Evolutionary conservation across 2,888 invertebrate genomes (phyloP), one percentile per base, ranked within the genome.

Genomic region (Blera fallax): DNA sequence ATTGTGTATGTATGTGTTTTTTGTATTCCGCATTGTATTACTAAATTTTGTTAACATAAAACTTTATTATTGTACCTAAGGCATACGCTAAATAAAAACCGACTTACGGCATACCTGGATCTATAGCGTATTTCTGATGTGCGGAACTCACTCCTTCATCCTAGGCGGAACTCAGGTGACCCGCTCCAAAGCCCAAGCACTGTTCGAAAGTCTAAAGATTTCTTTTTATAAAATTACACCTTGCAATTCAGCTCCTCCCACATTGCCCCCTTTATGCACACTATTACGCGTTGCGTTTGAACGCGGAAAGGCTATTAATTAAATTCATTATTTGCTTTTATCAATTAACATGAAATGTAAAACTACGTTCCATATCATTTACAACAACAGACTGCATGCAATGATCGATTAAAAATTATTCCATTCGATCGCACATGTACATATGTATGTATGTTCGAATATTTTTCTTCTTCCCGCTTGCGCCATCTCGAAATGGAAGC

Each of bases 331-430:
- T 48, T 48, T 11, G 24, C 10, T 6, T 21, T 11, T 24, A 48
- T 48, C 16, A 54, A 8, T 54, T 54, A 29, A 29, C 8, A 16
- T 16, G 54, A 16, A 54, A 32, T 10, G 27, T n/a, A 52, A 27
- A 29, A 32, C 54, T 32, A 16, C 8, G 32, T 3, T 54, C 29
- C 16, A 32, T 16, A 29, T 32, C 29, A 52, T 14, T 21, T 16
- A 52, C 27, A 52, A 14, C 5, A 2, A 34, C 34, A n/a, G 10
- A 21, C 7, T 11, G 24, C 54, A 48, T 48, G 58, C 37, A 27
- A 72, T 50, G 24, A 60, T 50, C 50, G 18, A 72, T 72, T 58
- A 50, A 60, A 16, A 50, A 50, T 24, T 3, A 50, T 50, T 60
- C 18, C 27, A 50, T 21, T 50, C 18, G 29, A 73, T 52, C 29